These are phyloP conservation scores for Stigmatopora nigra DNA, from an alignment of 2,113 vertebrate species.

Conservation along the genomic window DNA sequence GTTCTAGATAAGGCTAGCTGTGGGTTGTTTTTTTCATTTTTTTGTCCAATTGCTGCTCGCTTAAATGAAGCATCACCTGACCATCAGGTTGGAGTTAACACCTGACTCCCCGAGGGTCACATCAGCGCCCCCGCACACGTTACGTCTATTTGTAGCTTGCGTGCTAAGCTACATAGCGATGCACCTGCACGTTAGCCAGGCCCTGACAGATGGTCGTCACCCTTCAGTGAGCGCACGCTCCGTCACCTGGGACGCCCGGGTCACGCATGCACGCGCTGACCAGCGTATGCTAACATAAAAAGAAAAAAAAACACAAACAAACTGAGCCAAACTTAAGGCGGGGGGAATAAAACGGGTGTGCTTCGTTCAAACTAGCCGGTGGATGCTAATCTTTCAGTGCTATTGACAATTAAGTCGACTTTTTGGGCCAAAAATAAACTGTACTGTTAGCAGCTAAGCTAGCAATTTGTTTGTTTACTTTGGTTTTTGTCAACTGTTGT, in stretches of 20 bases:
- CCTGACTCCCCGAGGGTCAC: constrained; percentile 35
- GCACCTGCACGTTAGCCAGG: constrained; percentile 62
- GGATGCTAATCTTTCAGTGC: no score
- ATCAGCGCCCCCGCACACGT: not conserved
- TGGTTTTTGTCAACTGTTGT: no score
- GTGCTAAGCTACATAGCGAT: constrained; percentile 56
- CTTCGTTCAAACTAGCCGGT: no score
- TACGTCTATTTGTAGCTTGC: constrained; percentile 32
- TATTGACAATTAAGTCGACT: no score
- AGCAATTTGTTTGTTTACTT: no score
- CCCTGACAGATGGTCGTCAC: constrained; percentile 66
- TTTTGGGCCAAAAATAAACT: no score
- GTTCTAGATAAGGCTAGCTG: no score
- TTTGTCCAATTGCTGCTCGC: not conserved
- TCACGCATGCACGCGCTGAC: constrained; percentile 1
- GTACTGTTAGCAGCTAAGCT: no score
- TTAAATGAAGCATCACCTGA: constrained; percentile 41
- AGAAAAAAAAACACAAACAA: not conserved
- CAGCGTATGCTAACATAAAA: not conserved
- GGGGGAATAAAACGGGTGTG: no score
- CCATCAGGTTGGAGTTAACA: constrained; percentile 42
- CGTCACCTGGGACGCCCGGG: constrained; percentile 60
- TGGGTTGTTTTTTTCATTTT: not conserved
- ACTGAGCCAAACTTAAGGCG: no score
- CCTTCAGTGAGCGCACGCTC: constrained; percentile 42